Evolutionary conservation across 2,888 invertebrate genomes (phyloP).

Genomic region (Buathra laborator): DNA sequence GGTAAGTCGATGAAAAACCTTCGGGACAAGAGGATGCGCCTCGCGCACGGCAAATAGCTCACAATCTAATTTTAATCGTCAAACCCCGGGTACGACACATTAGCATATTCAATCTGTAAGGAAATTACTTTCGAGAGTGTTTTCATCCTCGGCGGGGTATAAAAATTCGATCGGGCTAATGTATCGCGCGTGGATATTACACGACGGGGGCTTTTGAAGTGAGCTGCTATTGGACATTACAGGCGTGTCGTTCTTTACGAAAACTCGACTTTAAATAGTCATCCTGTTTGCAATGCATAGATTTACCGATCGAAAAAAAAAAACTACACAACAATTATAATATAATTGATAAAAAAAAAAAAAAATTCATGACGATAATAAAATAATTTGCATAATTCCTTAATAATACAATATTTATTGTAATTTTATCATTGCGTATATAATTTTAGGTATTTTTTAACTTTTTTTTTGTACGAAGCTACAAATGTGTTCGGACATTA

Average conservation of each 20-base stretch:
- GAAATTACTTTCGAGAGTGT: conserved; percentile 76
- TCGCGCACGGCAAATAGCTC: conserved; percentile 68
- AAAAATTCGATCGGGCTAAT: conserved; percentile 63
- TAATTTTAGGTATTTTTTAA: neutral
- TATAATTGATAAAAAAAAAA: neutral
- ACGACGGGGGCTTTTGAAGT: conserved; percentile 27
- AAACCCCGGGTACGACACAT: conserved; percentile 61
- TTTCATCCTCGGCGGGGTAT: conserved; percentile 63
- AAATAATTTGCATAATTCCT: too few species aligned
- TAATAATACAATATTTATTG: neutral
- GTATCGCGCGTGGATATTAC: conserved; percentile 29
- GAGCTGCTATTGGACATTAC: conserved; percentile 38
- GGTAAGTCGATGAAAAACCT: conserved; percentile 48
- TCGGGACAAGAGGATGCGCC: conserved; percentile 33
- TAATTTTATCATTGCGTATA: neutral
- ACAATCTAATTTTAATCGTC: conserved; percentile 78
- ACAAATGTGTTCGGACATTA: too few species aligned
- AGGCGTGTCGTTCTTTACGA: conserved; percentile 34
- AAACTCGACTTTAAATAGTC: conserved; percentile 29
- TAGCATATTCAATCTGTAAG: conserved; percentile 78
- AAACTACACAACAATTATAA: neutral
- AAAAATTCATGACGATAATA: too few species aligned
- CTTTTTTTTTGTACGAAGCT: too few species aligned
- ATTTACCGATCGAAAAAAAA: neutral
- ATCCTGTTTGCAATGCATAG: neutral